phyloP scores from a whole-genome alignment of 2,888 invertebrate species.

The Drosophila limbata region DNA sequence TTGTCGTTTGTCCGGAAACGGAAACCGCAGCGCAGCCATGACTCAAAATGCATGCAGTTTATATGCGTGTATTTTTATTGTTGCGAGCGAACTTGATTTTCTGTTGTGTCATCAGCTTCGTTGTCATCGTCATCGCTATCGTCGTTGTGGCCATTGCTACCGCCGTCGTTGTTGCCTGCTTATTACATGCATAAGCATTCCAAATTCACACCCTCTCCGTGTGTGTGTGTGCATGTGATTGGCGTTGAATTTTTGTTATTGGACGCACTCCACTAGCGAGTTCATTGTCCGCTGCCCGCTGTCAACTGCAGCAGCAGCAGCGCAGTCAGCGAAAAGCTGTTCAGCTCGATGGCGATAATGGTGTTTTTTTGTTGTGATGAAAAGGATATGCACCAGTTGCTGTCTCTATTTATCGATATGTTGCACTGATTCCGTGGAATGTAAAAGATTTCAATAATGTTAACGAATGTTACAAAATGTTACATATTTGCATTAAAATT shows the following conservation, averaged over 20 bases:
- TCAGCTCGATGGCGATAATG: slow-evolving; percentile 9
- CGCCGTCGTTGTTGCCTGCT: slow-evolving; percentile 3
- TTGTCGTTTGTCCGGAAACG: slow-evolving; percentile 47
- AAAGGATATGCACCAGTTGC: slow-evolving; percentile 57
- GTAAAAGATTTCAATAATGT: neutral
- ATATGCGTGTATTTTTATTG: slow-evolving; percentile 6
- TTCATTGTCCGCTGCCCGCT: slow-evolving; percentile 61
- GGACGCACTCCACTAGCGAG: slow-evolving; percentile 24
- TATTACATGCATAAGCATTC: slow-evolving; percentile 2
- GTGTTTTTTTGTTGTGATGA: neutral
- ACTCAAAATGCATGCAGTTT: slow-evolving; percentile 26
- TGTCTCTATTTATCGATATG: slow-evolving; percentile 47
- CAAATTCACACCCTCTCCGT: slow-evolving; percentile 8
- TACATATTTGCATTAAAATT: neutral
- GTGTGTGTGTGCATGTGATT: neutral
- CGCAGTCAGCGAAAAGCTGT: slow-evolving; percentile 28
- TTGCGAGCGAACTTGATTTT: slow-evolving; percentile 16
- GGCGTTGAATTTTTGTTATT: slow-evolving; percentile 9
- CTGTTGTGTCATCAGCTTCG: slow-evolving; percentile 33
- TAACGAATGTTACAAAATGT: neutral
- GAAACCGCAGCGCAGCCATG: slow-evolving; percentile 37
- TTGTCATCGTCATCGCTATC: slow-evolving; percentile 25
- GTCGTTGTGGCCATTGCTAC: slow-evolving; percentile 11
- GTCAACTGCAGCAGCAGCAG: slow-evolving; percentile 30
- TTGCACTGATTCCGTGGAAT: slow-evolving; percentile 10